Conservation (phyloP, 2,797 vertebrate genomes). For the Gymnopithys bicolor region DNA sequence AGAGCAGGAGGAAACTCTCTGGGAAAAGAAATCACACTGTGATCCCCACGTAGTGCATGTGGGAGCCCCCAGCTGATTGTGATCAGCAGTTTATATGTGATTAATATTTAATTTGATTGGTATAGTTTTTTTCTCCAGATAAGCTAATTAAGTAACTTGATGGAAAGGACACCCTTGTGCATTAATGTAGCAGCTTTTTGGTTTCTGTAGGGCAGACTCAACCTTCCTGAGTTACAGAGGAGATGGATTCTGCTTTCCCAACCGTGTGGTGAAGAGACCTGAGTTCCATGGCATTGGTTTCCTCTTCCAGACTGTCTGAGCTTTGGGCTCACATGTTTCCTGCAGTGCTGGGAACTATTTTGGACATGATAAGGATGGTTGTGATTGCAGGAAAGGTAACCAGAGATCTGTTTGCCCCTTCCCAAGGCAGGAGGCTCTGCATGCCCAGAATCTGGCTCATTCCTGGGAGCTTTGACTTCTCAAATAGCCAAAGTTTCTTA, state of each 20-base stretch:
- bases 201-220: slow-evolving; percentile 54
- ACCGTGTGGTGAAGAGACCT: background rate
- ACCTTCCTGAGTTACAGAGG: slow-evolving; percentile 38
- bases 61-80: slow-evolving; percentile 70
- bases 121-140: slow-evolving; percentile 73
- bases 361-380: background rate
- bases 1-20: slow-evolving; percentile 63
- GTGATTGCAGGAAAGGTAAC: background rate
- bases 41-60: slow-evolving; percentile 46
- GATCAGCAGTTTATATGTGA: slow-evolving; percentile 78
- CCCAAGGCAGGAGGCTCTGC: background rate
- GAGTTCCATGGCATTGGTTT: background rate
- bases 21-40: slow-evolving; percentile 59
- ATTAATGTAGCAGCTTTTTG: slow-evolving; percentile 48
- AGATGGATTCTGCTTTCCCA: slow-evolving; percentile 13
- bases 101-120: slow-evolving; percentile 82
- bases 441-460: background rate
- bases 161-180: slow-evolving; percentile 59
- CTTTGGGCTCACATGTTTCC: background rate
- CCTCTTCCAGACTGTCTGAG: background rate
- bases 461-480: background rate
- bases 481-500: background rate
- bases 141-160: slow-evolving; percentile 76
- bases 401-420: background rate
- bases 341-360: background rate